Evolutionary conservation across 2,797 vertebrate species (phyloP).

Genomic region (Anableps anableps): DNA sequence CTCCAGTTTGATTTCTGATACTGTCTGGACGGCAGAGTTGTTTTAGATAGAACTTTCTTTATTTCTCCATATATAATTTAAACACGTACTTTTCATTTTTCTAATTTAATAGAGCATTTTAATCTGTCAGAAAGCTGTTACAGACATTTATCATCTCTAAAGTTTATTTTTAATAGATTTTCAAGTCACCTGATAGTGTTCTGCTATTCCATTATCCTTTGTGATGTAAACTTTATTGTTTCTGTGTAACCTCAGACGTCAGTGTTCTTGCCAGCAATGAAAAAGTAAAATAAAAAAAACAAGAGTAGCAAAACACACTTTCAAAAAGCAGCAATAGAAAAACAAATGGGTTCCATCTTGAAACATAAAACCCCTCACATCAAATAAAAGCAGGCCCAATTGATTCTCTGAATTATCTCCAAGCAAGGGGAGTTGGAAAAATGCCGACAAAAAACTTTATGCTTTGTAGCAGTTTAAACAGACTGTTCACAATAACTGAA

Average conservation of each 20-base stretch:
- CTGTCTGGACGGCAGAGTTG: background rate
- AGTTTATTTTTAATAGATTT: conserved; percentile 1
- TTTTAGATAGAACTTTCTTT: background rate
- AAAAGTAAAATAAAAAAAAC: background rate
- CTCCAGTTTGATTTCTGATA: background rate
- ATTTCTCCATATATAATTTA: background rate
- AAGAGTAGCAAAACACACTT: background rate
- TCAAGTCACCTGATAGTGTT: background rate
- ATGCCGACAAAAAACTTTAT: background rate
- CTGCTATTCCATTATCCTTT: background rate
- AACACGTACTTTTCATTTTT: background rate
- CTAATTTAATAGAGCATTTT: background rate
- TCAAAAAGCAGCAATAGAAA: background rate
- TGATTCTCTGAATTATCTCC: background rate
- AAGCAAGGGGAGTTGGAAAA: background rate
- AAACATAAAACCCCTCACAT: background rate
- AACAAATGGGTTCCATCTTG: background rate
- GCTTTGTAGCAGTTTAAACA: background rate
- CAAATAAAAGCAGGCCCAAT: background rate
- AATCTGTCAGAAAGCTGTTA: background rate
- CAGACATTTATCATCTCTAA: background rate
- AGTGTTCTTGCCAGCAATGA: background rate
- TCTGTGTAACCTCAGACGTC: background rate
- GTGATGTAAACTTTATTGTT: conserved; percentile 2
- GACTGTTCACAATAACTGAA: background rate